Evolutionary conservation across 2,888 invertebrate species (phyloP).

Genomic region (Drosophila quinaria): DNA sequence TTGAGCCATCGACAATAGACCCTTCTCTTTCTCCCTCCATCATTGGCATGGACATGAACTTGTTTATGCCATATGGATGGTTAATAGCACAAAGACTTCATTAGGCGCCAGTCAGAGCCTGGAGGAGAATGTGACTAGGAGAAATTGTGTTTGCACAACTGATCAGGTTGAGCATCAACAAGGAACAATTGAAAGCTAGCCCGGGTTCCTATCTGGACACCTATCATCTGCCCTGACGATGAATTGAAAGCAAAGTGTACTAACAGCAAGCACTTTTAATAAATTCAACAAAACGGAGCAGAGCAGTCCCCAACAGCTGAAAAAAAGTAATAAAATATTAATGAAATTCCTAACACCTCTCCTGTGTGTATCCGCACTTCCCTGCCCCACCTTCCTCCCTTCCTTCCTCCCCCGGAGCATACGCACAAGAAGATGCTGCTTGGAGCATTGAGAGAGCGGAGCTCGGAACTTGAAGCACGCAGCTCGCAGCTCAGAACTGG

Average conservation of each 20-base stretch:
- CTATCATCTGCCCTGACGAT: slow-evolving; percentile 29
- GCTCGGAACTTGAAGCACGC: slow-evolving; percentile 15
- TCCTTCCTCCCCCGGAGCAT: slow-evolving; percentile 3
- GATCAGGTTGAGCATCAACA: slow-evolving; percentile 21
- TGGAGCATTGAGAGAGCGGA: slow-evolving; percentile 7
- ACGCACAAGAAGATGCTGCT: slow-evolving; percentile 34
- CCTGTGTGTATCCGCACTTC: slow-evolving; percentile 34
- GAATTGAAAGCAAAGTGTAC: slow-evolving; percentile 46
- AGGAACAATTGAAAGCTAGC: slow-evolving; percentile 10
- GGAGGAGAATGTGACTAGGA: neutral
- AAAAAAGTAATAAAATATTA: slow-evolving; percentile 82
- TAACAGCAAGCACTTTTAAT: slow-evolving; percentile 63
- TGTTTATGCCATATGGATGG: slow-evolving; percentile 45
- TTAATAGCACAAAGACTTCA: slow-evolving; percentile 59
- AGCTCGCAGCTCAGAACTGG: neutral
- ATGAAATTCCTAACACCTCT: slow-evolving; percentile 83
- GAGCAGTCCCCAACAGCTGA: slow-evolving; percentile 10
- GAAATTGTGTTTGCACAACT: slow-evolving; percentile 43
- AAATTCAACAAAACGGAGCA: slow-evolving; percentile 65
- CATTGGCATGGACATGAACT: slow-evolving; percentile 38
- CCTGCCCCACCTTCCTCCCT: neutral
- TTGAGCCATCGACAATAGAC: slow-evolving; percentile 39
- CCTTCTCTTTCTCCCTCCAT: neutral
- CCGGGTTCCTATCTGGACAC: slow-evolving; percentile 15
- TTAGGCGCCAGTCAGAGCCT: slow-evolving; percentile 25